Conservation (phyloP, 2,888 invertebrate species). For the Glaucopsyche alexis region DNA sequence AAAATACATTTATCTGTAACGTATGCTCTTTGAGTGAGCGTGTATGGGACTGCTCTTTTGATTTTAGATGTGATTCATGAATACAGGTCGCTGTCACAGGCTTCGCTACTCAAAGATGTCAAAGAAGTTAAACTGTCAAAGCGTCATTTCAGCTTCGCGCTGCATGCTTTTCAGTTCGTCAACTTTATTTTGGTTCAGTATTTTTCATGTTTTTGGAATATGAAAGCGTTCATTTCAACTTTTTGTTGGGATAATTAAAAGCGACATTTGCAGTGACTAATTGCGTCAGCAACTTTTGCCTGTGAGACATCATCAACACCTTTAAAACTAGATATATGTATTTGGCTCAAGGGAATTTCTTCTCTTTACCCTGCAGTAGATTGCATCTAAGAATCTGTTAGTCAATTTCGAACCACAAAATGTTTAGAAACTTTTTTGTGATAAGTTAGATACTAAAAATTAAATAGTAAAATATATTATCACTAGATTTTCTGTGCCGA, state of each 20-base stretch:
- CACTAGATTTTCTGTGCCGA: no score
- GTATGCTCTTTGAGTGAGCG: slow-evolving; percentile 18
- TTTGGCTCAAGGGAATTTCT: not conserved
- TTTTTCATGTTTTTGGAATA: slow-evolving; percentile 10
- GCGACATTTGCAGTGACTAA: slow-evolving; percentile 12
- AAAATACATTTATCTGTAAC: slow-evolving; percentile 5
- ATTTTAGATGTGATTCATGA: slow-evolving; percentile 25
- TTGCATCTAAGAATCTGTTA: no score
- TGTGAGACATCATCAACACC: not conserved
- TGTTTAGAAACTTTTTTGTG: no score
- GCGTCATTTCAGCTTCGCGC: slow-evolving; percentile 15
- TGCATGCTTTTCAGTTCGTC: slow-evolving; percentile 4
- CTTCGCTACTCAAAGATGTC: slow-evolving; percentile 26
- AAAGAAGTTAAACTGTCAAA: slow-evolving; percentile 27
- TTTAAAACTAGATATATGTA: not conserved
- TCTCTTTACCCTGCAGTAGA: not conserved
- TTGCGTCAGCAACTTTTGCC: not conserved
- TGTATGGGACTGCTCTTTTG: slow-evolving; percentile 26
- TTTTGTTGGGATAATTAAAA: slow-evolving; percentile 19
- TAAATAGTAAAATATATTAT: no score
- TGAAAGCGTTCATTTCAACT: not conserved
- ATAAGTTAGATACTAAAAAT: no score
- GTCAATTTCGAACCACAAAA: no score
- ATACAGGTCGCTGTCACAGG: slow-evolving; percentile 25
- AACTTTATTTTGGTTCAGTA: slow-evolving; percentile 14